Conservation (phyloP, 2,113 vertebrate genomes). For the Ovis aries region ARS-UI_Ramb_v3.0 NC_056060.1:14609501-14610000, state of each 20-base stretch:
- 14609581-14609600: not conserved
- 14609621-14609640: not conserved
- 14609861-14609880: not conserved
- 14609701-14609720: not conserved
- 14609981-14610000: not conserved
- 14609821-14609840: not conserved
- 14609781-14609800: not conserved
- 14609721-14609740: not conserved
- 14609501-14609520: not conserved
- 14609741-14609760: not conserved
- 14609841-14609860: not conserved
- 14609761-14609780: not conserved
- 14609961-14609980: not conserved
- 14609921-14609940: rapidly evolving
- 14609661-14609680: not conserved
- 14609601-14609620: not conserved
- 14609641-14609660: not conserved
- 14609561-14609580: not conserved
- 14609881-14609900: not conserved
- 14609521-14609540: not conserved
- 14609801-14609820: not conserved
- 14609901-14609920: not conserved
- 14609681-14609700: not conserved
- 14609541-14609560: not conserved
- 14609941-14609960: not conserved